Evolutionary conservation across 2,888 invertebrate genomes (phyloP), one percentile per base, ranked within the genome.

Genomic region (Tortrix viridana): DNA sequence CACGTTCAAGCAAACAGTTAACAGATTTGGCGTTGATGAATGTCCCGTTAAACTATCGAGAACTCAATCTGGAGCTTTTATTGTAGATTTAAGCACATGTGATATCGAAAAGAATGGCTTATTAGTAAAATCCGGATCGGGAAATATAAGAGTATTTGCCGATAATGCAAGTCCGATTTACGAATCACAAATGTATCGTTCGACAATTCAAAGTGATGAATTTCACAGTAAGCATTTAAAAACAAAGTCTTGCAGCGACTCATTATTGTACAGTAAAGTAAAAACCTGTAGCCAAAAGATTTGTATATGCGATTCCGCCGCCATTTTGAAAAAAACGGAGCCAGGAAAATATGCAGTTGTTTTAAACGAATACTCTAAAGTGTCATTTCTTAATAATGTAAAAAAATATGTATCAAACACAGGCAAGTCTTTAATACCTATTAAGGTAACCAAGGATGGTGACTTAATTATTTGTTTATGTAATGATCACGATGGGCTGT

Each of bases 301-400:
- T 77, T 9, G 12, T 74, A 16, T 59, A 53, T 2, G 65, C 3
- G 12, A 78, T 56, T 55, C 75, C n/a, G 72, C 78, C 4, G 65
- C 68, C 14, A 43, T 72, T 12, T 56, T 86, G 0, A 76, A 75
- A 67, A 78, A 72, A 67, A 80, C 76, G 2, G 58, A 66, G n/a
- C 81, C 83, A 19, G 85, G 86, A 1, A 72, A 81, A 59, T 81
- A 80, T 57, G 73, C 74, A 22, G 66, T 84, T 4, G 68, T 84
- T 54, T 71, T 87, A 56, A 72, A 80, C 61, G 81, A 86, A 64
- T 74, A 84, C 53, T 77, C 81, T 26, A 84, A 84, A 62, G 77
- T 71, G 54, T 65, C 67, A 1, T 79, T 87, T 19, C 70, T 85
- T 2, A 75, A 80, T n/a, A 80, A 78, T 44, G 68, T 86, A 58